Evolutionary conservation across 1,140 invertebrate genomes (phyloP), one percentile per base, ranked within the genome.

Genomic region (Bombus affinis): DNA sequence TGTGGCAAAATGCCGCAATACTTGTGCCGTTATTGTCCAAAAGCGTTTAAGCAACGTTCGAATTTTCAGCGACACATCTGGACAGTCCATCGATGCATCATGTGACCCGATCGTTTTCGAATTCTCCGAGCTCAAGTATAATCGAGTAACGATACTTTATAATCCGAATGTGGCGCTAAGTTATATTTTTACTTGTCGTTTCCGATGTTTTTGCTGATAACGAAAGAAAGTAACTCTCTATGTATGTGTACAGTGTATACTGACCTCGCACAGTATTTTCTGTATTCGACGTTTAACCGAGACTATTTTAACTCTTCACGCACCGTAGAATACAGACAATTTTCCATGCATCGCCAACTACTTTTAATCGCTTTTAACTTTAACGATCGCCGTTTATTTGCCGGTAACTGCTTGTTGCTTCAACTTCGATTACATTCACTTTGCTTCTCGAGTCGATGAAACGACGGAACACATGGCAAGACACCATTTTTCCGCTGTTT

Each of bases 11-110:
- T 94, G 84, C 96, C 96, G 3, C 95, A 95, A 42, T 95, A 96
- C 78, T 92, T 95, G 87, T 96, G 96, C 91, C 18, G 47, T 47
- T 93, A 95, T 79, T 96, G 96, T 85, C 89, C 92, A 0, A 93
- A 92, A 70, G 88, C 90, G 53, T 93, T 94, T 83, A 93, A 94
- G 78, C 92, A 94, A 90, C 82, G 91, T 5, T 92, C 86, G 90
- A 94, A 93, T 53, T 53, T 22, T 53, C 18, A 53, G 47, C 47
- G 47, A 53, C 18, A 53, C 47, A 53, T 53, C 18, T 53, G 18
- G 47, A 53, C 18, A 53, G 18, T 53, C 18, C 47, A 53, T 22
- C 6, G 47, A 53, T 68, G 47, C 44, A 32, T 75, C 44, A 75
- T 66, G 57, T 74, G 42, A 70, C 65, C 3, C 44, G 35, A 39